phyloP scores from a whole-genome alignment of 2,113 vertebrate genomes.

The Xiphophorus maculatus region DNA sequence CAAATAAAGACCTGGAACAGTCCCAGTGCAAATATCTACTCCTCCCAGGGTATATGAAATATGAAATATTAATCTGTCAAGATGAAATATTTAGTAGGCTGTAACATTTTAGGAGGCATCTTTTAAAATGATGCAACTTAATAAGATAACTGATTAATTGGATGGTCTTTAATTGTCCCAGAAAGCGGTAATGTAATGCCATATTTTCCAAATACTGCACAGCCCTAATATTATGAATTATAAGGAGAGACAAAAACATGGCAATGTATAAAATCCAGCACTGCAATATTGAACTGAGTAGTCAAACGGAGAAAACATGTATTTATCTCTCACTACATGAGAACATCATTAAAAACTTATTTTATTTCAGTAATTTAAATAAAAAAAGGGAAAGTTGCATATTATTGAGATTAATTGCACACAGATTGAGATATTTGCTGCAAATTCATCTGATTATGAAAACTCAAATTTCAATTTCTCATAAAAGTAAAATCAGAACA shows the following conservation, averaged over 20 bases:
- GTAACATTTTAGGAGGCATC: not conserved
- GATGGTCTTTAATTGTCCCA: not conserved
- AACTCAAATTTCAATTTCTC: no score
- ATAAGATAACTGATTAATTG: not conserved
- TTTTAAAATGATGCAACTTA: no score
- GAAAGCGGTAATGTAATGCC: not conserved
- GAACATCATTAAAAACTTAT: no score
- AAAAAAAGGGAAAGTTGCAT: no score
- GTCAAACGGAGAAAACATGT: not conserved
- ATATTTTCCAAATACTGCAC: not conserved
- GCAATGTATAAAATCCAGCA: not conserved
- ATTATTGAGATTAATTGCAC: no score
- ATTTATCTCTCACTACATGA: not conserved
- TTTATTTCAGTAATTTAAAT: no score
- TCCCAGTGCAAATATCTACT: conserved; percentile 5
- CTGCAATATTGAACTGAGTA: not conserved
- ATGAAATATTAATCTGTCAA: not conserved
- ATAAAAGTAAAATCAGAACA: no score
- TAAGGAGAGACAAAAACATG: not conserved
- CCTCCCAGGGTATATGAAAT: not conserved
- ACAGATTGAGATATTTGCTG: no score
- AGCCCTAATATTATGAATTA: not conserved
- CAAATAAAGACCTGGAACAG: conserved; percentile 11
- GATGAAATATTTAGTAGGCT: not conserved
- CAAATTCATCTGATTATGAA: no score